Percentiles rank a stretch among this genome's conserved stretches.
phyloP scores from a whole-genome alignment of 2,113 vertebrate genomes.

The Alces alces region DNA sequence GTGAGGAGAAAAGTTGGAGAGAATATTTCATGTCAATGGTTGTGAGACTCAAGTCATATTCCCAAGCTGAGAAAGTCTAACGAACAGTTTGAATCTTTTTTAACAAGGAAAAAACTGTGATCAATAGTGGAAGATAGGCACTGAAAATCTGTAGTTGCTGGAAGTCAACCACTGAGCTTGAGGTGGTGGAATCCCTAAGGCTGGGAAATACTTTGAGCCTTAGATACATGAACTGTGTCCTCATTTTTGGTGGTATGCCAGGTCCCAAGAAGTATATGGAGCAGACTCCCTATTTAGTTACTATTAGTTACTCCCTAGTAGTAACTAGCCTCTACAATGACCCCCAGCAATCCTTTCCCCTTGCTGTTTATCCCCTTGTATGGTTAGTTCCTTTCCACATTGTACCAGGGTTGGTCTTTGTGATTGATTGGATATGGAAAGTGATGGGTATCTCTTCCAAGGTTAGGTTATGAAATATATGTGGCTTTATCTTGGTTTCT shows the following conservation, averaged over 20 bases:
- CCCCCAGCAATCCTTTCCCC: not conserved
- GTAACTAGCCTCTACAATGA: not conserved
- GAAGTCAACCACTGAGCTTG: not conserved
- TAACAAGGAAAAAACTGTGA: not conserved
- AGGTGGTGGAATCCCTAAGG: not conserved
- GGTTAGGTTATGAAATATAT: not conserved
- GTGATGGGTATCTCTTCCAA: not conserved
- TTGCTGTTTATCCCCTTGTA: not conserved
- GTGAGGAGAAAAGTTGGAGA: not conserved
- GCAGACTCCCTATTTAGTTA: not conserved
- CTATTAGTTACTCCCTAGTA: not conserved
- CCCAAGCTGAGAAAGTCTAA: not conserved
- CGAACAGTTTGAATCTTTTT: not conserved
- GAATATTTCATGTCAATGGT: not conserved
- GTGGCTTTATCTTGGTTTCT: not conserved
- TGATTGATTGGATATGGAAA: not conserved
- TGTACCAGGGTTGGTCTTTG: not conserved
- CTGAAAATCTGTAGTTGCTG: not conserved
- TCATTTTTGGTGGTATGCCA: not conserved
- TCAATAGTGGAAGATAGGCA: not conserved
- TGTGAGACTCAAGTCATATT: not conserved
- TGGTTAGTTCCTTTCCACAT: not conserved
- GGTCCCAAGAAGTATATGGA: not conserved
- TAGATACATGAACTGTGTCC: not conserved
- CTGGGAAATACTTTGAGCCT: not conserved